Base-by-base conservation (phyloP, 2,888 invertebrate species). In the Clanis bilineata region DNA sequence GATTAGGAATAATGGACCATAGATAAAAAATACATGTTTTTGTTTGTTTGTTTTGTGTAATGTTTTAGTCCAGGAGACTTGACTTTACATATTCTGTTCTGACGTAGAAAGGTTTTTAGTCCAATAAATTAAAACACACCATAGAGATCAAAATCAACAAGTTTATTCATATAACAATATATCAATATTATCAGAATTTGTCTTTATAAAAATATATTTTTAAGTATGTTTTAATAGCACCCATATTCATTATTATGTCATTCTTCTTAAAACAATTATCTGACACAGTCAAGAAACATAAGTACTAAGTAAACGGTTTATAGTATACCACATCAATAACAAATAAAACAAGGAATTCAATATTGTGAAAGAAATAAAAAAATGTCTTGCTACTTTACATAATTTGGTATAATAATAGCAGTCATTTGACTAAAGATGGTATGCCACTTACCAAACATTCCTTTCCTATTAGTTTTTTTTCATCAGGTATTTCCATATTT, bases 181-280 rank as follows among this genome's bases (percentile, higher is more conserved):
- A 36, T 47, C 36, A 41, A 56, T 38, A 38, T 18, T 41, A 22
- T 62, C 60, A 58, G 22, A 22, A 47, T 61, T 65, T 61, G 45
- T 60, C 60, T 62, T 69, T 73, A 62, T 62, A 73, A 74, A 74
- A 74, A 74, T 74, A 74, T 66, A n/a, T 60, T 60, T 62, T 62
- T 64, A 63, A 25, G 55, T 36, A 56, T 57, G 32, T 58, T 69
- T 67, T 64, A 70, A 63, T 81, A 81, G 81, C 81, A 81, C 82
- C 82, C 77, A 73, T 70, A 66, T 60, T 61, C 67, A 72, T 67
- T 72, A 74, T 67, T 70, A 74, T 64, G 64, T 64, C 62, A 56
- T 61, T 68, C 69, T 65, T 72, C 72, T 72, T 66, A n/a, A n/a
- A n/a, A n/a, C n/a, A n/a, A 54, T 47, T 32, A 64, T 61, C 62